A percentile compares a stretch with the other conserved stretches of the same genome.
Evolutionary conservation across 1,140 invertebrate genomes (phyloP).

Genomic region (Lanistes nyassanus): DNA sequence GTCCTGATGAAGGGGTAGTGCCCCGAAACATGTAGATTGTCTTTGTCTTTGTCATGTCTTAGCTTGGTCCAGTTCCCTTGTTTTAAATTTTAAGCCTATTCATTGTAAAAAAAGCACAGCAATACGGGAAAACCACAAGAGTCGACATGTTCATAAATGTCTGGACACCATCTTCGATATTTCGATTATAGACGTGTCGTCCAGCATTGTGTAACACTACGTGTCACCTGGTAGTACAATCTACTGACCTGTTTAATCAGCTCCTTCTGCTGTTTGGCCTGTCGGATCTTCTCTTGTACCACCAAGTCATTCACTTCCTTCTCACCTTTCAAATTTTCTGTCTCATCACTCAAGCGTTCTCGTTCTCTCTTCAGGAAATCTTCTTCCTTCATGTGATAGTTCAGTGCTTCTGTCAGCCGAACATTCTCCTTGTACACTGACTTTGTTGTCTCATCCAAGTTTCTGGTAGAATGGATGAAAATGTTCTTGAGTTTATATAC

Average conservation of each 20-base stretch:
- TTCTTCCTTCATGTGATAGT: slow-evolving; percentile 64
- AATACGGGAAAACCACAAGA: no score
- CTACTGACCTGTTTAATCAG: slow-evolving; percentile 57
- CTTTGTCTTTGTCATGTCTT: no score
- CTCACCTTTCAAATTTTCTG: slow-evolving; percentile 53
- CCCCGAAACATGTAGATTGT: no score
- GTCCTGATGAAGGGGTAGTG: no score
- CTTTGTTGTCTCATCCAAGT: slow-evolving; percentile 66
- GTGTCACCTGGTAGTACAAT: no score
- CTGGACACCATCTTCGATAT: no score
- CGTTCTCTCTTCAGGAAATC: slow-evolving; percentile 59
- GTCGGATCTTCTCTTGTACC: slow-evolving; percentile 62
- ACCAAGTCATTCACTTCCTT: slow-evolving; percentile 61
- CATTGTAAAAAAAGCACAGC: no score
- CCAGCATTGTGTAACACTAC: no score
- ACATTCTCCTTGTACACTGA: slow-evolving; percentile 68
- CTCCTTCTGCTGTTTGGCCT: slow-evolving; percentile 58
- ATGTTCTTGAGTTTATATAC: not conserved
- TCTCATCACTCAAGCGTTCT: slow-evolving; percentile 53
- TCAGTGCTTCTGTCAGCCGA: slow-evolving; percentile 60
- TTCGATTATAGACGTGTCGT: no score
- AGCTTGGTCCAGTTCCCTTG: no score
- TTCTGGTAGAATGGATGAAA: slow-evolving; percentile 46
- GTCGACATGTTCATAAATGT: no score
- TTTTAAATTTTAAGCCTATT: no score